phyloP scores from a whole-genome alignment of 2,113 vertebrate species.

The Chionis minor region DNA sequence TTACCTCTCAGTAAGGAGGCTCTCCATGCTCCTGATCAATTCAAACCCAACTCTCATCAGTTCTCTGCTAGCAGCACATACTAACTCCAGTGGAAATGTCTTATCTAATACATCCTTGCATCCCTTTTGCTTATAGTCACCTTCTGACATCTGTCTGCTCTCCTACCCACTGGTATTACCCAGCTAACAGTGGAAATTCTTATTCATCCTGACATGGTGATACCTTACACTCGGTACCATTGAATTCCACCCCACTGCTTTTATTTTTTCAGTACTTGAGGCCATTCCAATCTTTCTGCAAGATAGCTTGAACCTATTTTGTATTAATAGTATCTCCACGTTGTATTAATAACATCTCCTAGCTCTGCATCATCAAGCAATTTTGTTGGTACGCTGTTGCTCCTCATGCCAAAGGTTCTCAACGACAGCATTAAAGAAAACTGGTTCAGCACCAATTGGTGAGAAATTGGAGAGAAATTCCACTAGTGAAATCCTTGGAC shows the following conservation, averaged over 20 bases:
- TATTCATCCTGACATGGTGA: neutral
- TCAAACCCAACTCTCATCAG: neutral
- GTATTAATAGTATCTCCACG: neutral
- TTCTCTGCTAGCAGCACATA: neutral
- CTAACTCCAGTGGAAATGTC: neutral
- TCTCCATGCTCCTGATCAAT: neutral
- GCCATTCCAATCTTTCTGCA: neutral
- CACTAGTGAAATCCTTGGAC: slow-evolving; percentile 43
- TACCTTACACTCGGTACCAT: neutral
- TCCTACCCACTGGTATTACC: neutral
- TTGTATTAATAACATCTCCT: neutral
- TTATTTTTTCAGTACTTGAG: neutral
- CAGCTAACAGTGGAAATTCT: neutral
- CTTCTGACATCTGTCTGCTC: neutral
- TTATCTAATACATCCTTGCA: neutral
- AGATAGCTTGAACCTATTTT: neutral
- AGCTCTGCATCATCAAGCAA: neutral
- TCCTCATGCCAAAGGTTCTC: neutral
- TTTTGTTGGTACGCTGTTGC: neutral
- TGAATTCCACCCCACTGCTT: neutral
- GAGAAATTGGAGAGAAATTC: slow-evolving; percentile 29
- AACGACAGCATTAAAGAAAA: slow-evolving; percentile 15
- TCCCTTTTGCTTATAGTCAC: neutral
- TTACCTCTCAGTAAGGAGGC: neutral
- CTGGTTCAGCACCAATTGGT: neutral